Evolutionary conservation across 2,113 vertebrate species (phyloP).

Genomic region (Lucifuga dentata): DNA sequence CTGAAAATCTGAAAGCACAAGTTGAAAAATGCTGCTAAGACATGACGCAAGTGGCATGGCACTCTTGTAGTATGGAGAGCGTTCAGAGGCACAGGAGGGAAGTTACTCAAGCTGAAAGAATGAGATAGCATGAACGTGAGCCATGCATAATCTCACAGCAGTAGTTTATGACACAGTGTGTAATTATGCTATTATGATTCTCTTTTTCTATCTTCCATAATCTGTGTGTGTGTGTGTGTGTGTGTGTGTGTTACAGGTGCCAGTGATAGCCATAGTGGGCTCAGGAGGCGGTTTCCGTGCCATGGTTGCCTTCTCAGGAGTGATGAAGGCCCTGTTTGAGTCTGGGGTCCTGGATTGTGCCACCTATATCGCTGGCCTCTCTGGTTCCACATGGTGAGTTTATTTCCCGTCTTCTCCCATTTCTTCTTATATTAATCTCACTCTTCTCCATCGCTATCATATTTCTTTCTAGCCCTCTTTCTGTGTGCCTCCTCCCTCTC

Average conservation of each 20-base stretch:
- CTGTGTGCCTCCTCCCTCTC: slow-evolving; percentile 10
- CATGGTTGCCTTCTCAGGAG: slow-evolving; percentile 95
- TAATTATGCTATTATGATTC: slow-evolving; percentile 16
- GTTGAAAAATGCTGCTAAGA: slow-evolving; percentile 1
- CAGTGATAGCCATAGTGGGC: slow-evolving; percentile 92
- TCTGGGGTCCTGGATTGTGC: slow-evolving; percentile 94
- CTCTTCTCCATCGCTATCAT: not conserved
- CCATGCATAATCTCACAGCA: not conserved
- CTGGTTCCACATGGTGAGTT: slow-evolving; percentile 95
- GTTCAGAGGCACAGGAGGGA: slow-evolving; percentile 8
- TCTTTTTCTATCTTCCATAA: not conserved
- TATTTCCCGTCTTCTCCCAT: not conserved
- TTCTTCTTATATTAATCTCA: too few species aligned
- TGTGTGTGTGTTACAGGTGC: slow-evolving; percentile 84
- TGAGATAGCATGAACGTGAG: not conserved
- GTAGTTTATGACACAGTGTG: not conserved
- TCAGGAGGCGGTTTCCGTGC: slow-evolving; percentile 97
- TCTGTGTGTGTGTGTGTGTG: slow-evolving; percentile 17
- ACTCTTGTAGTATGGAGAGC: not conserved
- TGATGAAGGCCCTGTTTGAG: slow-evolving; percentile 95
- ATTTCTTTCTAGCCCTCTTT: not conserved
- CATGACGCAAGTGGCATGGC: slow-evolving; percentile 26
- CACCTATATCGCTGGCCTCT: slow-evolving; percentile 94
- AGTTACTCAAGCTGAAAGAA: slow-evolving; percentile 44
- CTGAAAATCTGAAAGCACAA: slow-evolving; percentile 28